Evolutionary conservation across 2,797 vertebrate species (phyloP).

Genomic region (Tragopan temminckii): DNA sequence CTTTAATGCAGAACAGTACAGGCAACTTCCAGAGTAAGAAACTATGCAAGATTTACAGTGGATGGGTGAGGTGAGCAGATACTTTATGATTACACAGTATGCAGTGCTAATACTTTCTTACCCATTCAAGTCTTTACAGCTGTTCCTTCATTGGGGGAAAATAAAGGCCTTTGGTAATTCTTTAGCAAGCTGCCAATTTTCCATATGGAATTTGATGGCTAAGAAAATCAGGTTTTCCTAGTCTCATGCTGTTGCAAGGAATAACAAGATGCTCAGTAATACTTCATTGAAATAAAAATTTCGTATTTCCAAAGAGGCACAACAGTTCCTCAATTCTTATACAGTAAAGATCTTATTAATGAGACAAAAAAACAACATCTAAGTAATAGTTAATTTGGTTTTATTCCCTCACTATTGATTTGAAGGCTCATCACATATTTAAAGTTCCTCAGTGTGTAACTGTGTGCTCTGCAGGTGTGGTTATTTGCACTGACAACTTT

Average conservation of each 20-base stretch:
- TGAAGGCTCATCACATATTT: neutral
- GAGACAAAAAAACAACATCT: neutral
- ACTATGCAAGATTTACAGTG: neutral
- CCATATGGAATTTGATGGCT: conserved; percentile 57
- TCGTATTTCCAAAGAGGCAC: neutral
- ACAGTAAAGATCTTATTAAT: neutral
- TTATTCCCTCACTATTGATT: neutral
- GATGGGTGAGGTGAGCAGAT: conserved; percentile 18
- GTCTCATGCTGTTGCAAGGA: neutral
- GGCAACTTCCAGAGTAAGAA: conserved; percentile 19
- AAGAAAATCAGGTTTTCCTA: conserved; percentile 50
- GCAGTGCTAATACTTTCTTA: conserved; percentile 52
- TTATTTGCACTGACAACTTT: neutral
- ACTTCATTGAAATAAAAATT: neutral
- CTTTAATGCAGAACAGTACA: neutral
- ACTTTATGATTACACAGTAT: neutral
- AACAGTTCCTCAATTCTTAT: neutral
- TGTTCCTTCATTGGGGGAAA: conserved; percentile 44
- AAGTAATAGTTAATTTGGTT: neutral
- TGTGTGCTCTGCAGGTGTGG: neutral
- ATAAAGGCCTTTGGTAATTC: conserved; percentile 63
- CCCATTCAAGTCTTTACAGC: conserved; percentile 59
- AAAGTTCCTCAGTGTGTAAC: neutral
- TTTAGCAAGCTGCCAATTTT: conserved; percentile 74
- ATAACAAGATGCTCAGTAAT: neutral